Base-by-base conservation (phyloP, 2,113 vertebrate genomes). In the Mola mola region DNA sequence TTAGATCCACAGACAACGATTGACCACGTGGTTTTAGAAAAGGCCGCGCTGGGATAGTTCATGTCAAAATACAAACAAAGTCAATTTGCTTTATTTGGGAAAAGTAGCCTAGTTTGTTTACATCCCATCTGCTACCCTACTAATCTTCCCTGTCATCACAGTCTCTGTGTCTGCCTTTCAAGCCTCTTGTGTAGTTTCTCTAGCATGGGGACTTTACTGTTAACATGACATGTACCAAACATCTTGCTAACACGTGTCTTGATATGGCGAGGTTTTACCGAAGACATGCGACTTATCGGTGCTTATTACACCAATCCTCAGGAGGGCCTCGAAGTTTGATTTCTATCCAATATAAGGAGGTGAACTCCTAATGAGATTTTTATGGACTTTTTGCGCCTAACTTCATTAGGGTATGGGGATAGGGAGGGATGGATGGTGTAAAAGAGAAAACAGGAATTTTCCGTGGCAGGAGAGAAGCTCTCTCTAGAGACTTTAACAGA, bases 401-500 rank as follows among this genome's bases (percentile, higher is more conserved):
- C 84, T 86, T 91, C 90, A 92, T 92, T 90, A 89, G 86, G 16
- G 52, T 63, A 60, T 70, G 50, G 76, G 62, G 52, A 47, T 51
- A 64, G 55, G 60, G 73, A 61, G 31, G 66, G 73, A 81, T 56
- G 36, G 83, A 75, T 80, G 79, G 77, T 68, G 55, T 63, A 72
- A 80, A 59, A 78, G 68, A 55, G 72, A 75, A 88, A 80, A 75
- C 81, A 62, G 69, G 58, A 78, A 62, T 82, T 78, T 82, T 72
- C 84, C 43, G 24, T 82, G 79, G 85, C 77, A 82, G 72, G 44
- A 81, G 81, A 87, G 78, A 75, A 76, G 79, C 72, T 74, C 89
- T 88, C 90, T 91, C 85, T 58, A 75, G 90, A 91, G 88, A 89
- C 86, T 61, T 49, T 50, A 65, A 56, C 63, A 87, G 88, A 88